These are phyloP conservation scores for Phoeniculus purpureus DNA, from an alignment of 2,797 vertebrate genomes.

Conservation along the genomic window DNA sequence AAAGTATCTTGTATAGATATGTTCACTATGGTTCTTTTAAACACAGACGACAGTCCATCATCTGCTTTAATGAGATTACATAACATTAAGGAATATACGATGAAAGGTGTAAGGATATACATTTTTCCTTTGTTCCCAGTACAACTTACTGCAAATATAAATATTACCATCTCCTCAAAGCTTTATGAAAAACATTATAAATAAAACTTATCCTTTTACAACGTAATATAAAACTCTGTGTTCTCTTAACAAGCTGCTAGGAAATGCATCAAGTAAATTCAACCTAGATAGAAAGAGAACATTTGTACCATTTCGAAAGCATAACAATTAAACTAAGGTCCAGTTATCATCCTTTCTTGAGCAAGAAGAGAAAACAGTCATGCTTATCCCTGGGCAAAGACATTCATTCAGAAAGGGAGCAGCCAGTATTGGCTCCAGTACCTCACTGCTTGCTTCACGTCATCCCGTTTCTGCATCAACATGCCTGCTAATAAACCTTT, in stretches of 20 bases:
- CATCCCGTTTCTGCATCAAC: constrained; percentile 25
- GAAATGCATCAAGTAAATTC: neutral
- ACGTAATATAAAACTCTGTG: neutral
- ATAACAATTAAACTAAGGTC: neutral
- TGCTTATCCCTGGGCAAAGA: neutral
- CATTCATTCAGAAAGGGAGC: neutral
- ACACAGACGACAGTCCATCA: neutral
- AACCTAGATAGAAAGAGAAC: neutral
- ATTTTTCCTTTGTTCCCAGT: neutral
- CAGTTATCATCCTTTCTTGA: neutral
- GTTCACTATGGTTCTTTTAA: neutral
- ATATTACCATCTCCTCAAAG: neutral
- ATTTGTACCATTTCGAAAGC: neutral
- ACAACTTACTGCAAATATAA: neutral
- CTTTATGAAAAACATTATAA: neutral
- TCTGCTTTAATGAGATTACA: neutral
- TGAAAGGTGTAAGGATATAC: neutral
- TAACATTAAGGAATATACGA: no score
- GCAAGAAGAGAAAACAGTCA: neutral
- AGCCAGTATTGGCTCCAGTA: neutral
- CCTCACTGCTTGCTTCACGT: neutral
- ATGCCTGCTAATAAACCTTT: constrained; percentile 37
- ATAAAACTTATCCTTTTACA: neutral
- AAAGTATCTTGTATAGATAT: neutral
- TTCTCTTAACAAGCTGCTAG: neutral